A percentile compares a stretch with the other conserved stretches of the same genome.
Conservation (phyloP, 53 echinoderm and acorn worm genomes). For the Henricia sp. region DNA sequence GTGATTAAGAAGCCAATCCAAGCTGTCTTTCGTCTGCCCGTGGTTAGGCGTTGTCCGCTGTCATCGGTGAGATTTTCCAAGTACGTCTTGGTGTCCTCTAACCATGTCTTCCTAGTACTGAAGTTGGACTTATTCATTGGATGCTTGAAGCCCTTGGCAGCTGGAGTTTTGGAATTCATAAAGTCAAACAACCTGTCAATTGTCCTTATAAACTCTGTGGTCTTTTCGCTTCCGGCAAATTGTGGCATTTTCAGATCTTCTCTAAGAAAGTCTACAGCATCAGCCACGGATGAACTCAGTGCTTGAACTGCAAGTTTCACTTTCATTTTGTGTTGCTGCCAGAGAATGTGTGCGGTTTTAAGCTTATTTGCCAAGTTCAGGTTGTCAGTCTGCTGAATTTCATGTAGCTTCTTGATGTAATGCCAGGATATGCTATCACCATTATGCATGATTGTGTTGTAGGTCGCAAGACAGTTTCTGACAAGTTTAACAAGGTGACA, state of each 20-base stretch:
- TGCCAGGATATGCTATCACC: slow-evolving; percentile 60
- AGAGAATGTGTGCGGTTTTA: slow-evolving; percentile 59
- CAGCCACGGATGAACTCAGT: slow-evolving; percentile 65
- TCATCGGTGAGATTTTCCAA: slow-evolving; percentile 42
- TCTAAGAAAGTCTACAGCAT: slow-evolving; percentile 69
- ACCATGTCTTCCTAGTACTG: slow-evolving; percentile 40
- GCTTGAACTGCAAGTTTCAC: slow-evolving; percentile 62
- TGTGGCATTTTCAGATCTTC: slow-evolving; percentile 40
- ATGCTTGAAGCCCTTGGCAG: slow-evolving; percentile 53
- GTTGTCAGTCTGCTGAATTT: slow-evolving; percentile 61
- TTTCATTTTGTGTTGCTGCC: slow-evolving; percentile 63
- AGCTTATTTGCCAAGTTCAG: slow-evolving; percentile 67
- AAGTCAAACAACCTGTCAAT: slow-evolving; percentile 71
- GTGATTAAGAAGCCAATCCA: slow-evolving; percentile 62
- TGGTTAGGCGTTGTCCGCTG: slow-evolving; percentile 4
- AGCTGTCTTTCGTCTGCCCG: slow-evolving; percentile 56
- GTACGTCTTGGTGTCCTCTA: slow-evolving; percentile 61
- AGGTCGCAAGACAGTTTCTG: slow-evolving; percentile 65
- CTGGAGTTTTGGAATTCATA: slow-evolving; percentile 57
- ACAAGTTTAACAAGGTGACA: slow-evolving; percentile 66
- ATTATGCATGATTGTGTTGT: slow-evolving; percentile 57
- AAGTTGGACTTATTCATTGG: slow-evolving; percentile 60
- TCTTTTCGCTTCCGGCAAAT: slow-evolving; percentile 67
- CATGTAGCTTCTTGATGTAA: slow-evolving; percentile 64
- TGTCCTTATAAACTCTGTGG: slow-evolving; percentile 70